Base-by-base conservation (phyloP, 2,888 invertebrate genomes). In the Acanthosepion esculentum region DNA sequence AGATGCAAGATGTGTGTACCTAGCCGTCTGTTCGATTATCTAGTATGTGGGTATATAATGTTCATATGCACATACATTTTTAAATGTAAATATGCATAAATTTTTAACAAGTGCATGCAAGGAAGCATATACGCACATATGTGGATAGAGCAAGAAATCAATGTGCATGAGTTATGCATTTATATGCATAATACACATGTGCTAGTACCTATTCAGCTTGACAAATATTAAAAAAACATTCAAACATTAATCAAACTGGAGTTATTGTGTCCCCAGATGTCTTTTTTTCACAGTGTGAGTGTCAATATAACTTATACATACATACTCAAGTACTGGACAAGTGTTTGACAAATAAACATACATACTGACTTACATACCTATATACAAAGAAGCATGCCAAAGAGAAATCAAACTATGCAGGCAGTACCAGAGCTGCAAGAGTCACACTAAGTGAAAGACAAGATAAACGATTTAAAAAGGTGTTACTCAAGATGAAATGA, bases 281-380 rank as follows among this genome's bases (percentile, higher is more conserved):
- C n/a, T n/a, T 78, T 33, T 41, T 78, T 78, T 78, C 78, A n/a
- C 78, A 78, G 41, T 93, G 48, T 50, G 92, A n/a, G 53, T 26
- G n/a, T 93, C 29, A n/a, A 33, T 93, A 29, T 93, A 48, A n/a
- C 18, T 93, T 53, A 93, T 93, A 93, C n/a, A 50, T 92, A 92
- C 48, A 92, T 23, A 50, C 93, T 53, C 48, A 50, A n/a, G 48
- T 93, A 48, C 53, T 92, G 50, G 92, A 92, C 50, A 92, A 48
- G 48, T 50, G 50, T 92, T 48, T 92, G 48, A 92, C 50, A 92
- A 48, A 48, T 23, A 92, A 48, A 26, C 50, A 92, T 41, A 92
- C 48, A 92, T 33, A 92, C 92, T 48, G 48, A 92, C 92, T 48
- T 33, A 48, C 41, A 41, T 50, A 92, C 48, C 59, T 78, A 78